These are phyloP conservation scores for Lepidurus packardi DNA, from an alignment of 1,140 invertebrate genomes.

Conservation along the genomic window DNA sequence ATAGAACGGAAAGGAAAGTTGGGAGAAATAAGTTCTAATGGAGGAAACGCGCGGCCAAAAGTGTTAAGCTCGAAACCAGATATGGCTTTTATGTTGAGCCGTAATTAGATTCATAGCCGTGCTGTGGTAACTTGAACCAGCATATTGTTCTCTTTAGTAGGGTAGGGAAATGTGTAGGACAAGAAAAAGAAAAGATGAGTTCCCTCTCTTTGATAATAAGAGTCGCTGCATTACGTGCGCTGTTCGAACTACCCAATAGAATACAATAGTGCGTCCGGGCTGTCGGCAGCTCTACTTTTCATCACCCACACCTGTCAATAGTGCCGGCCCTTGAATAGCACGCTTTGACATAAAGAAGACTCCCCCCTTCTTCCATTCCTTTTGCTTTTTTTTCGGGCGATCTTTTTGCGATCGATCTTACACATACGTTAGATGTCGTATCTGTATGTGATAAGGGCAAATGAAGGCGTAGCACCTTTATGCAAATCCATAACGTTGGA, in stretches of 20 bases:
- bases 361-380: not conserved
- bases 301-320: conserved; percentile 21
- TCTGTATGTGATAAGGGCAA: not conserved
- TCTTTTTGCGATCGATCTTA: not conserved
- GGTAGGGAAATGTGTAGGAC: not conserved
- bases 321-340: conserved; percentile 17
- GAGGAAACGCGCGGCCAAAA: not conserved
- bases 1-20: too few relatives aligned
- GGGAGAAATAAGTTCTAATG: too few relatives aligned
- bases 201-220: not conserved
- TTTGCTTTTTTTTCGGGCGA: not conserved
- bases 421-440: not conserved
- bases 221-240: not conserved
- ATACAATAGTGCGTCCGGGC: conserved; percentile 8
- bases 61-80: not conserved
- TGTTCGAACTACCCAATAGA: conserved; percentile 13
- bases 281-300: conserved; percentile 18
- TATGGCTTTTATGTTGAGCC: not conserved
- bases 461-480: conserved; percentile 8
- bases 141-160: conserved; percentile 6
- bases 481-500: not conserved
- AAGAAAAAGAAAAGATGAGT: not conserved
- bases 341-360: not conserved
- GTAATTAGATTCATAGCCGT: conserved; percentile 12
- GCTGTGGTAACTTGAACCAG: conserved; percentile 4